Base-by-base conservation (phyloP, 2,113 vertebrate species). In the Zosterops lateralis region DNA sequence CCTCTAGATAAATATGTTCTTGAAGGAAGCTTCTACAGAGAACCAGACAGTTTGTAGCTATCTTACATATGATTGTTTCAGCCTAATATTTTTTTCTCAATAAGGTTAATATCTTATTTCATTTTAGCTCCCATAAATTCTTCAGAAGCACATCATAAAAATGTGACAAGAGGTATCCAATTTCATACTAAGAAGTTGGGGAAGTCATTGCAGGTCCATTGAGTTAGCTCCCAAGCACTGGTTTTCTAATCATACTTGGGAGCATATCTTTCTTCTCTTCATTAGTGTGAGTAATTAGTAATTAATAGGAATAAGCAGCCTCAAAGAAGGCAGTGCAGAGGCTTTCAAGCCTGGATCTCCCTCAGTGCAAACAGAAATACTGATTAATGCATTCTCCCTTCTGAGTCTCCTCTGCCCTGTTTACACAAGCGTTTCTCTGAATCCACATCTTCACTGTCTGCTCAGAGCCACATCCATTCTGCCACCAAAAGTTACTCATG, bases 241-340 rank as follows among this genome's bases (percentile, higher is more conserved):
- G 74, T 84, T 89, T 94, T 94, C 48, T 84, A 89, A 57, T 61
- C 58, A 53, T 57, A 72, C 8, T 93, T 78, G 57, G 73, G 93
- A 89, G 45, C 8, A 13, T 66, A 42, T 62, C 73, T 90, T 92
- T 1, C 2, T 91, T 75, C 58, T 82, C 17, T 68, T 92, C 74
- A 70, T 87, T 79, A 87, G 34, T 5, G 1, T 73, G 58, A 87
- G 45, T 84, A 90, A 93, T 89, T 84, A 77, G 40, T 86, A 92
- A 89, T 91, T 90, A 93, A 70, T 38, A 75, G 45, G 42, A 89
- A 87, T 62, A 56, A 38, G 20, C 45, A 78, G 17, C 76, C 72
- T 75, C 54, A 78, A 68, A 87, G 40, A 89, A 92, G 29, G 57
- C 5, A 12, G 14, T 32, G n/a, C 61, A 94, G 83, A 86, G 17